Conservation (phyloP, 1,140 invertebrate genomes). For the Eupristina koningsbergeri region DNA sequence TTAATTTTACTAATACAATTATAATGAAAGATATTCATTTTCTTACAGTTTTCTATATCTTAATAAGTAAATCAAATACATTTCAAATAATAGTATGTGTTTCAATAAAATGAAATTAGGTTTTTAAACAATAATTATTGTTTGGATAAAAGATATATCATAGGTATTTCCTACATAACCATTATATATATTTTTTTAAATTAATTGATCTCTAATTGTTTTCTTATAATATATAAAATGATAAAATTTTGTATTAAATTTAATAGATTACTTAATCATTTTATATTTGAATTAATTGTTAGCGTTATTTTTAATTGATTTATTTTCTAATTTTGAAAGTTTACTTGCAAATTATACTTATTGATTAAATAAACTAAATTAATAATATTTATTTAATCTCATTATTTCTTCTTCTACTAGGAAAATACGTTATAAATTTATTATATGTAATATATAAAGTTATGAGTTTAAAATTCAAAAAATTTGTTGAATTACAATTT, state of each 20-base stretch:
- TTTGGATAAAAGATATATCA: background rate
- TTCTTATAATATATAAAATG: background rate
- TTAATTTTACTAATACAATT: too few species aligned
- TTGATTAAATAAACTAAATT: background rate
- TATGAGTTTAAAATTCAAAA: background rate
- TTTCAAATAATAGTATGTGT: too few species aligned
- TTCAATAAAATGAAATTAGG: too few species aligned
- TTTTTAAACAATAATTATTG: background rate
- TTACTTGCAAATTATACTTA: too few species aligned
- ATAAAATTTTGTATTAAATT: background rate
- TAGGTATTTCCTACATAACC: background rate
- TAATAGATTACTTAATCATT: background rate
- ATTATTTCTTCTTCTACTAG: background rate
- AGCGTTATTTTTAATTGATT: background rate
- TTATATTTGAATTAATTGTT: background rate
- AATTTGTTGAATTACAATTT: background rate
- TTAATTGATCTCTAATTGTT: background rate
- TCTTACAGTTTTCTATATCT: too few species aligned
- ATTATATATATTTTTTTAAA: background rate
- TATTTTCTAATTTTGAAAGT: too few species aligned
- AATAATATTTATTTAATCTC: background rate
- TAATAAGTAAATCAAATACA: too few species aligned
- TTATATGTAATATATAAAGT: background rate
- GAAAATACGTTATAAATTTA: background rate
- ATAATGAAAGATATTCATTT: too few species aligned